Conservation (phyloP, 2,888 invertebrate genomes). For the Eilema depressum region DNA sequence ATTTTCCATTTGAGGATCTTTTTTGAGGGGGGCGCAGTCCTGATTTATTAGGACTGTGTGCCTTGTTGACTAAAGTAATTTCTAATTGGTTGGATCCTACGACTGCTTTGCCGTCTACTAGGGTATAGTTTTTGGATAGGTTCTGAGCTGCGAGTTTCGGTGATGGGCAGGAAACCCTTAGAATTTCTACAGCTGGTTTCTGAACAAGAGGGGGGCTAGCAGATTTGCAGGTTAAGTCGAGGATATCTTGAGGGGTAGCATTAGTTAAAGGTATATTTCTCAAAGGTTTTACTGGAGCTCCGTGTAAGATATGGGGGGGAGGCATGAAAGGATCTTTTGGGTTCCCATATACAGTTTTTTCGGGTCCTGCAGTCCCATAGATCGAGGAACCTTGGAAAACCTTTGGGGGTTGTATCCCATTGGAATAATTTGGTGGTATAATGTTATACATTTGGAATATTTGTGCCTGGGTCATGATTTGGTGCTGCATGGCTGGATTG, state of each 20-base stretch:
- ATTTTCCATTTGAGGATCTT: slow-evolving; percentile 86
- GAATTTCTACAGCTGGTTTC: slow-evolving; percentile 86
- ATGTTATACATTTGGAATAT: slow-evolving; percentile 79
- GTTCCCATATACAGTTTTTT: slow-evolving; percentile 90
- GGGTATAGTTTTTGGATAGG: slow-evolving; percentile 78
- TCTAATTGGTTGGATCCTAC: slow-evolving; percentile 89
- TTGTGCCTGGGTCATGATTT: slow-evolving; percentile 82
- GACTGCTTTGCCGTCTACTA: slow-evolving; percentile 75
- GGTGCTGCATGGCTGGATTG: slow-evolving; percentile 78
- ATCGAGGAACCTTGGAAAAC: slow-evolving; percentile 89
- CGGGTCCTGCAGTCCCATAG: slow-evolving; percentile 85
- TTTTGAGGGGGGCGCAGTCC: slow-evolving; percentile 75
- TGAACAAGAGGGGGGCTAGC: slow-evolving; percentile 37
- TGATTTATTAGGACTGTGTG: slow-evolving; percentile 64
- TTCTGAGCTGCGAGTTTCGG: slow-evolving; percentile 79
- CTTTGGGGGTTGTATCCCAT: slow-evolving; percentile 79
- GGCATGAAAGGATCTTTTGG: slow-evolving; percentile 90
- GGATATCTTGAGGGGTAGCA: slow-evolving; percentile 84
- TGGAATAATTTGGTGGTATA: slow-evolving; percentile 67
- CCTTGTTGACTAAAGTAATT: slow-evolving; percentile 89
- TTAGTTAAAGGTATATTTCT: slow-evolving; percentile 57
- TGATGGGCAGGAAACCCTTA: slow-evolving; percentile 79
- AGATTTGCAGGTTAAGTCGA: slow-evolving; percentile 89
- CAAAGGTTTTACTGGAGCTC: slow-evolving; percentile 70
- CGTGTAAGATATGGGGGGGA: slow-evolving; percentile 83